Conservation (phyloP, 2,888 invertebrate species). For the Apoda limacodes region DNA sequence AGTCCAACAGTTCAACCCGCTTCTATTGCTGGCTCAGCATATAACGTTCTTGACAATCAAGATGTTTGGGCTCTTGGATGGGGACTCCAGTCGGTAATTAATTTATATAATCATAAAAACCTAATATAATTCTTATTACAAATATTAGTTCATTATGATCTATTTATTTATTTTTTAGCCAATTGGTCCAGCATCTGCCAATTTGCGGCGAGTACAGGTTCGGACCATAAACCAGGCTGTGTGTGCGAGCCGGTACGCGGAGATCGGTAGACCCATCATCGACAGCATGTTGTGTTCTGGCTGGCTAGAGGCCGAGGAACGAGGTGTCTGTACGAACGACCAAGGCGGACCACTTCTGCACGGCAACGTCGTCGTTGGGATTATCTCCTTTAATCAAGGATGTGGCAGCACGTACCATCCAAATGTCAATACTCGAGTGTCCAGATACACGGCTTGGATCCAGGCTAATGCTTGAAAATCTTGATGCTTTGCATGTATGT, state of each 20-base stretch:
- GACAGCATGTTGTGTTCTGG: slow-evolving; percentile 35
- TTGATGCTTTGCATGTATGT: too few species aligned
- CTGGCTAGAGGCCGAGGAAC: slow-evolving; percentile 29
- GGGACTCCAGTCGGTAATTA: slow-evolving; percentile 22
- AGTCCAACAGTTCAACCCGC: slow-evolving; percentile 19
- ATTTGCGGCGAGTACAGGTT: slow-evolving; percentile 28
- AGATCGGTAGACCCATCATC: slow-evolving; percentile 17
- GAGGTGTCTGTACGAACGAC: slow-evolving; percentile 31
- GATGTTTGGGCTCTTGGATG: slow-evolving; percentile 30
- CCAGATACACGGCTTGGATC: slow-evolving; percentile 25
- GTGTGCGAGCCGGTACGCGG: slow-evolving; percentile 26
- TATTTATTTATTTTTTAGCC: slow-evolving; percentile 27
- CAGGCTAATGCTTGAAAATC: slow-evolving; percentile 18
- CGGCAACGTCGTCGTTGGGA: slow-evolving; percentile 26
- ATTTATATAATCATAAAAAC: too few species aligned
- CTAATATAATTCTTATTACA: not conserved
- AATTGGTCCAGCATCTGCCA: slow-evolving; percentile 23
- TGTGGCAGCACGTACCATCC: slow-evolving; percentile 26
- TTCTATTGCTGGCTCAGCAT: slow-evolving; percentile 24
- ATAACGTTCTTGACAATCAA: slow-evolving; percentile 24
- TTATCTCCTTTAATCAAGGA: slow-evolving; percentile 27
- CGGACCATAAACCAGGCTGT: slow-evolving; percentile 27
- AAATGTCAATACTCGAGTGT: slow-evolving; percentile 30
- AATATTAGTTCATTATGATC: slow-evolving; percentile 1
- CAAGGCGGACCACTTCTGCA: slow-evolving; percentile 32